Conservation (phyloP, 2,888 invertebrate species). For the Sinohyriopsis cumingii region DNA sequence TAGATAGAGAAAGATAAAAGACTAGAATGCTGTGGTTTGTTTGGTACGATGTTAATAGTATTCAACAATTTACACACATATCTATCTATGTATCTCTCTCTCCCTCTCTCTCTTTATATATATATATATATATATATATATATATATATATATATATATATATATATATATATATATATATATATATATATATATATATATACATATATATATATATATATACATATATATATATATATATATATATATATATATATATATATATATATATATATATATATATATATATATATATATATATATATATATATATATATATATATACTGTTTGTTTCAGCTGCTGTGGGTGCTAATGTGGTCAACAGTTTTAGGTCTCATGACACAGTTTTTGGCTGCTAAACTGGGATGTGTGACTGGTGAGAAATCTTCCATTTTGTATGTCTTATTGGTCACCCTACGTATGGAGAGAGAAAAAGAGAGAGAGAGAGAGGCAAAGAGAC, state of each 20-base stretch:
- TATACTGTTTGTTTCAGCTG: conserved; percentile 74
- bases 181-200: background rate
- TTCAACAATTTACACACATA: no score
- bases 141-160: background rate
- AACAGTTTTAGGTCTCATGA: conserved; percentile 86
- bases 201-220: background rate
- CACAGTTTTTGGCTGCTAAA: conserved; percentile 84
- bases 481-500: no score
- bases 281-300: background rate
- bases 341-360: conserved; percentile 89
- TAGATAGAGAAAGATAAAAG: no score
- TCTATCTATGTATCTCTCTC: no score
- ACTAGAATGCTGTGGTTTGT: no score
- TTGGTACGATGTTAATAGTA: no score
- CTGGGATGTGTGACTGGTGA: conserved; percentile 86
- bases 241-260: background rate
- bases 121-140: conserved; percentile 1
- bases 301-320: background rate
- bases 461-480: no score
- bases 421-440: no score
- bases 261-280: conserved; percentile 1
- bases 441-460: no score
- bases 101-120: background rate
- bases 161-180: background rate
- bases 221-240: background rate